Conservation (phyloP, 53 echinoderm and acorn worm genomes). For the Hippasteria phrygiana region DNA sequence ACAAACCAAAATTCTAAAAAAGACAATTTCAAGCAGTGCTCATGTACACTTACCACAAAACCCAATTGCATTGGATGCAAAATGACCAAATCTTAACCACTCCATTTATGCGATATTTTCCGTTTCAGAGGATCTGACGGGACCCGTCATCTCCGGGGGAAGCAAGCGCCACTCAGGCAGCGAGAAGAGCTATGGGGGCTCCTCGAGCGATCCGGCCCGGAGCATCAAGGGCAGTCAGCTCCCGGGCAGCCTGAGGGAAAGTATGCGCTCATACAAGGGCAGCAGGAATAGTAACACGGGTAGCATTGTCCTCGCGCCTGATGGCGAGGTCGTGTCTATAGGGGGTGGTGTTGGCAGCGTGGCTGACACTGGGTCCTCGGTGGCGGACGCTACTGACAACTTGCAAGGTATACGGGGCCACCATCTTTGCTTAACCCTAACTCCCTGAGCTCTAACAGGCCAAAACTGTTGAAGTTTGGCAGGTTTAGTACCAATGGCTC, state of each 20-base stretch:
- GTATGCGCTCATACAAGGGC: conserved; percentile 91
- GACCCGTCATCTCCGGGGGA: conserved; percentile 66
- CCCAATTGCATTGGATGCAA: too few relatives aligned
- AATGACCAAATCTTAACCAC: not conserved
- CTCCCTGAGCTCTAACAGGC: too few relatives aligned
- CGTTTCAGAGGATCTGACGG: conserved; percentile 57
- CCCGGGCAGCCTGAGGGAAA: conserved; percentile 77
- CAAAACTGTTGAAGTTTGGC: too few relatives aligned
- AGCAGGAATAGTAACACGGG: conserved; percentile 55
- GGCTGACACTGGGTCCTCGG: conserved; percentile 32
- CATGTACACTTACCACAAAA: too few relatives aligned
- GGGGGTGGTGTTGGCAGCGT: conserved; percentile 58
- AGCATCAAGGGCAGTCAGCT: conserved; percentile 74
- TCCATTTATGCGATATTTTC: not conserved
- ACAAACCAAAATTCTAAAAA: too few relatives aligned
- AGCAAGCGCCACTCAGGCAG: conserved; percentile 75
- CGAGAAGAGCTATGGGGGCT: conserved; percentile 69
- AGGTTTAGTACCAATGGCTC: too few relatives aligned
- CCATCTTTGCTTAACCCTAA: not conserved
- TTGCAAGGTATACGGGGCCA: conserved; percentile 52
- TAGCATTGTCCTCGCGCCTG: conserved; percentile 63
- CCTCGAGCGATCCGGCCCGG: conserved; percentile 36
- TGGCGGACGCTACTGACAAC: conserved; percentile 51
- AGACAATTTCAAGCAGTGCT: too few relatives aligned
- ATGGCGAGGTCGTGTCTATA: conserved; percentile 69